These are phyloP conservation scores for Synergus umbraculus DNA, from an alignment of 2,888 invertebrate genomes.

Conservation along the genomic window DNA sequence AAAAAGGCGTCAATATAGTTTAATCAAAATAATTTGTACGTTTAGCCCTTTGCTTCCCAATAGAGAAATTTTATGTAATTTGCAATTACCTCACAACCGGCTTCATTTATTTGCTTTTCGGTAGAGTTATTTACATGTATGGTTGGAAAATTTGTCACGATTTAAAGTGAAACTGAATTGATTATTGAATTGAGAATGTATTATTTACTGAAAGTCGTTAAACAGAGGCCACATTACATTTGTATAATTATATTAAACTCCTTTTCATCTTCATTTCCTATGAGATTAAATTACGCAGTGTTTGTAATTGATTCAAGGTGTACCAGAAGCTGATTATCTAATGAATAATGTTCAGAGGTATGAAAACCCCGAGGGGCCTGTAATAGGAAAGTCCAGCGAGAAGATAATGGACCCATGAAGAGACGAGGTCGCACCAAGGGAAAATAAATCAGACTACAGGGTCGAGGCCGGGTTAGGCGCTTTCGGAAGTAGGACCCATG, in stretches of 20 bases:
- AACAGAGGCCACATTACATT: background rate
- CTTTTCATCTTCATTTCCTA: background rate
- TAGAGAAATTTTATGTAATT: no score
- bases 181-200: background rate
- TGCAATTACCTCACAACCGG: no score
- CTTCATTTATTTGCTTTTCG: no score
- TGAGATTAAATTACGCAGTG: background rate
- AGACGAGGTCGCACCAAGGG: conserved; percentile 52
- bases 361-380: conserved; percentile 56
- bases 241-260: background rate
- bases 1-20: no score
- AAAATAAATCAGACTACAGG: conserved; percentile 72
- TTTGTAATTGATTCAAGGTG: conserved; percentile 32
- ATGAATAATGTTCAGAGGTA: conserved; percentile 28
- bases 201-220: background rate
- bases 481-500: conserved; percentile 56
- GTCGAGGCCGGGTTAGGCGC: conserved; percentile 51
- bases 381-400: conserved; percentile 64
- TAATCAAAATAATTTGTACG: no score
- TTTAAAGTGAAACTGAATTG: background rate
- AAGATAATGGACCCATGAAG: conserved; percentile 68
- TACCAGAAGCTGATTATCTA: conserved; percentile 34
- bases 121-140: no score
- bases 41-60: no score
- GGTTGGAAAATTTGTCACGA: no score